Conservation (phyloP, 2,113 vertebrate genomes). For the Catagonus wagneri region DNA sequence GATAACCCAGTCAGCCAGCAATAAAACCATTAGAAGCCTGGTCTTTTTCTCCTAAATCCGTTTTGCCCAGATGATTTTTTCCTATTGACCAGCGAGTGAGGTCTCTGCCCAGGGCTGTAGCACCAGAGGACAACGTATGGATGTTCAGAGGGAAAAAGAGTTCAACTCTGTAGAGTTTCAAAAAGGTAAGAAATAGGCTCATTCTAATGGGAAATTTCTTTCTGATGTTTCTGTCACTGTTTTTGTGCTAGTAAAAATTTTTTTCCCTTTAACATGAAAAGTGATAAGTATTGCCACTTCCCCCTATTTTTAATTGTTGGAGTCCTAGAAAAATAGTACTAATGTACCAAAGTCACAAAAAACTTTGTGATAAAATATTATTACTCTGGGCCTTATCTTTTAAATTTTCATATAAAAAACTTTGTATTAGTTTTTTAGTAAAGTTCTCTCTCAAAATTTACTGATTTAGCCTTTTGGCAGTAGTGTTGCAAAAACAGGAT, state of each 20-base stretch:
- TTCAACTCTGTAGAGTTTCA: not conserved
- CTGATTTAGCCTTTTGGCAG: constrained; percentile 40
- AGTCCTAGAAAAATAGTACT: not conserved
- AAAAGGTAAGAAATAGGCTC: not conserved
- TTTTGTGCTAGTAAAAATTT: not conserved
- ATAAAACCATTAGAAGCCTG: not conserved
- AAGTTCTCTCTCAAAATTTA: constrained; percentile 20
- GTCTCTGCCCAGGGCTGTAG: not conserved
- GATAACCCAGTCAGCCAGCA: not conserved
- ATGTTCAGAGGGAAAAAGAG: not conserved
- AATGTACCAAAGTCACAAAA: not conserved
- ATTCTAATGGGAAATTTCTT: not conserved
- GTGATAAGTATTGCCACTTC: not conserved
- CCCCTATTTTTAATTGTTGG: not conserved
- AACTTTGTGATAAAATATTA: not conserved
- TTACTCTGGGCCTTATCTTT: constrained; percentile 41
- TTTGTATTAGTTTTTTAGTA: not conserved
- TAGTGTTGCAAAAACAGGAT: constrained; percentile 31
- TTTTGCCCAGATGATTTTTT: not conserved
- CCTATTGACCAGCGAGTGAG: not conserved
- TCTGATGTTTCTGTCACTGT: not conserved
- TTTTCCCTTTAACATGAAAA: not conserved
- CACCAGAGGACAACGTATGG: not conserved
- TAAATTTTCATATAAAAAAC: constrained; percentile 36
- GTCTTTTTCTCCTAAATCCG: not conserved